These are phyloP conservation scores for Nesogale talazaci DNA, from an alignment of 2,113 vertebrate genomes.

Conservation along the genomic window DNA sequence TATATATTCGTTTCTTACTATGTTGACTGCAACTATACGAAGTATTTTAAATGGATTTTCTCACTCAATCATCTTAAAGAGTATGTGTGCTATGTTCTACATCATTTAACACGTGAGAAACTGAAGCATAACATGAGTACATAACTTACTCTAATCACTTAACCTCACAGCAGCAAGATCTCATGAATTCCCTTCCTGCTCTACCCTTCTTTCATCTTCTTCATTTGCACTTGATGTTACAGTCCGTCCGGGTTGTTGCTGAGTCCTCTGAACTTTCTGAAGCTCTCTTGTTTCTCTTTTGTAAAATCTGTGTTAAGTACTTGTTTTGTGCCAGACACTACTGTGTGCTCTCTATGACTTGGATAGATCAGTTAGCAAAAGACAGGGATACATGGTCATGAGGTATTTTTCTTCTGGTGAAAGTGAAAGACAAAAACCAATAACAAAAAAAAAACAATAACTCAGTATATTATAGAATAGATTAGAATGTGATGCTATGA, in stretches of 20 bases:
- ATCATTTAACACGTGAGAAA: too few species aligned
- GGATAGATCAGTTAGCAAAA: background rate
- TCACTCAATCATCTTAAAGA: background rate
- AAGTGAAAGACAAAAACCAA: background rate
- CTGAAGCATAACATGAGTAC: too few species aligned
- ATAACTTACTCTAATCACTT: background rate
- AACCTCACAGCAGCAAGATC: background rate
- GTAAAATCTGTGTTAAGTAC: background rate
- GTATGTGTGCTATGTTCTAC: too few species aligned
- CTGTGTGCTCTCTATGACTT: background rate
- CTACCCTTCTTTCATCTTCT: background rate
- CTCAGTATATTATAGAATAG: background rate
- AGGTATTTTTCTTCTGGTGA: background rate
- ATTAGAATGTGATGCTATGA: background rate
- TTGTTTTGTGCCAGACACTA: background rate
- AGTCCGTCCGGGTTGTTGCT: background rate
- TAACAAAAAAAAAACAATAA: background rate
- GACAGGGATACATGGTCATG: background rate
- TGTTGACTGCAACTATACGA: background rate
- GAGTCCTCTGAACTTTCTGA: background rate
- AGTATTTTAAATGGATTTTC: background rate
- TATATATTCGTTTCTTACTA: background rate
- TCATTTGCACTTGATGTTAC: background rate
- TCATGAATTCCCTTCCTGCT: background rate
- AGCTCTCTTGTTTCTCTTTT: background rate